Evolutionary conservation across 2,888 invertebrate species (phyloP).

Genomic region (Epinotia nisella): DNA sequence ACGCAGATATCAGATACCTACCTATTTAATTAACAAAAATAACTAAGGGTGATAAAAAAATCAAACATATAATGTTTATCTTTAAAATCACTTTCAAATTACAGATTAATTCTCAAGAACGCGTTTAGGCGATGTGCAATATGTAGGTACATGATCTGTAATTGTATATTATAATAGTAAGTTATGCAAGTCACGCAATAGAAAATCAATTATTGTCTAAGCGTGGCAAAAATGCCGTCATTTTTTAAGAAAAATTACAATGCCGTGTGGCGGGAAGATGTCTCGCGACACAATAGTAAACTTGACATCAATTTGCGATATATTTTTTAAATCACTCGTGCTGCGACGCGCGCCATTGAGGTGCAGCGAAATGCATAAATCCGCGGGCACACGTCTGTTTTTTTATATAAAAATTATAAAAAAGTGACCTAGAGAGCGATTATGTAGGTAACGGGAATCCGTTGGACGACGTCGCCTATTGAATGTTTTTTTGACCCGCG

Average conservation of each 20-base stretch:
- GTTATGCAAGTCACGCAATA: conserved; percentile 6
- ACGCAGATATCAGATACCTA: no score
- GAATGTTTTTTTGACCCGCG: conserved; percentile 78
- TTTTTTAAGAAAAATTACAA: conserved; percentile 28
- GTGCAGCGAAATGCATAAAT: conserved; percentile 82
- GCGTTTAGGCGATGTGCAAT: neutral
- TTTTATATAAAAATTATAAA: conserved; percentile 66
- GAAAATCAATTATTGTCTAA: conserved; percentile 12
- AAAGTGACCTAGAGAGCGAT: conserved; percentile 78
- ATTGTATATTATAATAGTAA: neutral
- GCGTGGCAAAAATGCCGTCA: conserved; percentile 4
- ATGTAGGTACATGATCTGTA: neutral
- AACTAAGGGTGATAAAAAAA: no score
- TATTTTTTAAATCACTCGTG: conserved; percentile 68
- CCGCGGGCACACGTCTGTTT: conserved; percentile 80
- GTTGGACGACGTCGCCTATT: conserved; percentile 70
- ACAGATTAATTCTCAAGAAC: neutral
- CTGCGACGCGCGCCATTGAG: conserved; percentile 70
- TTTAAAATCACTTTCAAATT: neutral
- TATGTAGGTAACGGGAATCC: conserved; percentile 75
- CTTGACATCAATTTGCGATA: conserved; percentile 71
- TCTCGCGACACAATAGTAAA: conserved; percentile 65
- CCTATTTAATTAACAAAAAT: no score
- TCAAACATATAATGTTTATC: no score
- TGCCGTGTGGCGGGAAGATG: conserved; percentile 62